A percentile compares a stretch with the other conserved stretches of the same genome.
Conservation (phyloP, 2,113 vertebrate genomes). For the Grantiella picta region DNA sequence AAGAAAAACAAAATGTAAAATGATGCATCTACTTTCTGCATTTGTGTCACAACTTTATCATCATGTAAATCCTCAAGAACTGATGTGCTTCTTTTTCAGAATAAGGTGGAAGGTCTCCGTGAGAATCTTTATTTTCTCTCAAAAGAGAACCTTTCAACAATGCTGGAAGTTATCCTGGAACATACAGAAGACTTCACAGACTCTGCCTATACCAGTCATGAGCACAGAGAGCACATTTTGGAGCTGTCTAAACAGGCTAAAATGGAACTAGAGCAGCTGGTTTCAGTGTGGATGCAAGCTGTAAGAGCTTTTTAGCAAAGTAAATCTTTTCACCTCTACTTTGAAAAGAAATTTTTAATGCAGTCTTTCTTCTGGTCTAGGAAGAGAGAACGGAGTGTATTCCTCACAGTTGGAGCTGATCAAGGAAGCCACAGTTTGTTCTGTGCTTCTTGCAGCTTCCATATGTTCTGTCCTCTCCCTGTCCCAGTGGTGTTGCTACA, state of each 20-base stretch:
- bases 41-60: neutral
- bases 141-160: slow-evolving; percentile 81
- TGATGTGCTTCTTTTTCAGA: slow-evolving; percentile 64
- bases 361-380: neutral
- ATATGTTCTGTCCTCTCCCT: neutral
- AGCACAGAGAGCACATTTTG: slow-evolving; percentile 91
- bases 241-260: slow-evolving; percentile 84
- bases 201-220: slow-evolving; percentile 95
- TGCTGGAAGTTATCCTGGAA: slow-evolving; percentile 88
- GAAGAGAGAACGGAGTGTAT: neutral
- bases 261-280: slow-evolving; percentile 87
- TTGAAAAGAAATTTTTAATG: slow-evolving; percentile 27
- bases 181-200: slow-evolving; percentile 96
- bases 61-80: neutral
- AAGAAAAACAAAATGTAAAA: neutral
- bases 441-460: neutral
- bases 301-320: slow-evolving; percentile 78
- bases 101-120: slow-evolving; percentile 86
- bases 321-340: slow-evolving; percentile 62
- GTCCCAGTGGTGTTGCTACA: neutral
- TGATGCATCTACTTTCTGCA: neutral
- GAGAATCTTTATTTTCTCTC: slow-evolving; percentile 84
- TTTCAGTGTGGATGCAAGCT: slow-evolving; percentile 86
- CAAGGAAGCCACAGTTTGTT: neutral
- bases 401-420: neutral